phyloP scores from a whole-genome alignment of 2,888 invertebrate genomes.

The Epinotia ramella region DNA sequence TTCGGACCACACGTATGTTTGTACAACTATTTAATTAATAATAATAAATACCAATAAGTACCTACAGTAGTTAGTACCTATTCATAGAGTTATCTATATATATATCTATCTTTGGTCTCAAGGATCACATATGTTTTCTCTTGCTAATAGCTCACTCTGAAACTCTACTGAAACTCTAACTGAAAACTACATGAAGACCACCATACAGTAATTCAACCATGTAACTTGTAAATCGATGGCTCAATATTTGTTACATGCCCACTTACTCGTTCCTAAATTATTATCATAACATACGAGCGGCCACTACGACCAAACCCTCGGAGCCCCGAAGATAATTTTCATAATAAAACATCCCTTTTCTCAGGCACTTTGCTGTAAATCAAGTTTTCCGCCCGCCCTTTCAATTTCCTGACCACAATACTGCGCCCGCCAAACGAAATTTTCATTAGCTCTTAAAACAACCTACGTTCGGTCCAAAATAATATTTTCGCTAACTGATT shows the following conservation, averaged over 20 bases:
- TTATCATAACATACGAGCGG: slow-evolving; percentile 57
- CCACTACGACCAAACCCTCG: slow-evolving; percentile 57
- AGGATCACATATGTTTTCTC: too few relatives aligned
- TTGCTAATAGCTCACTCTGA: too few relatives aligned
- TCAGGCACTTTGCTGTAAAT: slow-evolving; percentile 77
- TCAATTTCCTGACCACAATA: slow-evolving; percentile 80
- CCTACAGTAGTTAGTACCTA: too few relatives aligned
- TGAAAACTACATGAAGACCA: neutral
- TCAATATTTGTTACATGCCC: slow-evolving; percentile 37
- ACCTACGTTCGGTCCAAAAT: slow-evolving; percentile 56
- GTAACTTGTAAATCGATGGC: slow-evolving; percentile 31
- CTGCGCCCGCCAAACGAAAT: slow-evolving; percentile 70
- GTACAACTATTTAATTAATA: too few relatives aligned
- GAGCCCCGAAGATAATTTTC: slow-evolving; percentile 73
- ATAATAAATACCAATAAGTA: too few relatives aligned
- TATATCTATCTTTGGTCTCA: too few relatives aligned
- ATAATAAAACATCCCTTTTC: slow-evolving; percentile 80
- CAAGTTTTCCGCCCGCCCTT: slow-evolving; percentile 78
- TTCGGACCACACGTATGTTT: too few relatives aligned
- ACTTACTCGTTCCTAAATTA: slow-evolving; percentile 47
- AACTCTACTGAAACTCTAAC: too few relatives aligned
- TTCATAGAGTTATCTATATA: too few relatives aligned
- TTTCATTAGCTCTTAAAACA: slow-evolving; percentile 71
- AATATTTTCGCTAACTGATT: slow-evolving; percentile 63
- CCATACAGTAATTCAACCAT: neutral